A percentile compares a stretch with the other conserved stretches of the same genome.
These are phyloP conservation scores for Drosophila colorata DNA, from an alignment of 2,888 invertebrate species.

Conservation along the genomic window DNA sequence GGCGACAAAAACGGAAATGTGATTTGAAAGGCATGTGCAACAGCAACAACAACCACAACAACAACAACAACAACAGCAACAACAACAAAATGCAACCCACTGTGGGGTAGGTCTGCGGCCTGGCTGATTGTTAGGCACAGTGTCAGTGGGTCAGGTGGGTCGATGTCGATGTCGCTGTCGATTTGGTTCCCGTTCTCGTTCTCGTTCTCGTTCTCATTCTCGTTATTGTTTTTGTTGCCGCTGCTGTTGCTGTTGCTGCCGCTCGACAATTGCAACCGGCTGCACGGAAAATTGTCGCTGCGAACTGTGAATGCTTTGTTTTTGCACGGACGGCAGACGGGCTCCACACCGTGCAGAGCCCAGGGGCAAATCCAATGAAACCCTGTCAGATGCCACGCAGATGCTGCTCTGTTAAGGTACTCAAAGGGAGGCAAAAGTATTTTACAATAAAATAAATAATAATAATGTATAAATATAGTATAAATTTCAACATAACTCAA, in stretches of 20 bases:
- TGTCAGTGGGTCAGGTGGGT: constrained; percentile 60
- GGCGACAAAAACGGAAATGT: constrained; percentile 73
- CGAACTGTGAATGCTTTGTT: not conserved
- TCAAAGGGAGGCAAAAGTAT: not conserved
- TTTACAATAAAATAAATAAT: not conserved
- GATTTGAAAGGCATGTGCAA: constrained; percentile 57
- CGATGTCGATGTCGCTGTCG: constrained; percentile 9
- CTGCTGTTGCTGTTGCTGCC: constrained; percentile 3
- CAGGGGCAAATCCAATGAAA: not conserved
- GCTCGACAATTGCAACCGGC: constrained; percentile 12
- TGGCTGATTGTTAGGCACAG: constrained; percentile 43
- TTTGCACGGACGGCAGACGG: not conserved
- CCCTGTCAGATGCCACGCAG: not conserved
- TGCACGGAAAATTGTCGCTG: constrained; percentile 39
- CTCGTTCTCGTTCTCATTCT: constrained; percentile 18
- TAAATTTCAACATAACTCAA: too few relatives aligned
- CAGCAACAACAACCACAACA: constrained; percentile 10
- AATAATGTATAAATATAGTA: too few relatives aligned
- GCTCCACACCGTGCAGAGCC: not conserved
- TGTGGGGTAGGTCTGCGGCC: constrained; percentile 33
- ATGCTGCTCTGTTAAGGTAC: too few relatives aligned
- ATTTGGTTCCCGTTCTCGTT: constrained; percentile 11
- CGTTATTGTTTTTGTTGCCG: too few relatives aligned
- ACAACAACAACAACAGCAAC: not conserved
- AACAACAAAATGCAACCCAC: not conserved